phyloP scores from a whole-genome alignment of 2,113 vertebrate species.

The Sturnus vulgaris region DNA sequence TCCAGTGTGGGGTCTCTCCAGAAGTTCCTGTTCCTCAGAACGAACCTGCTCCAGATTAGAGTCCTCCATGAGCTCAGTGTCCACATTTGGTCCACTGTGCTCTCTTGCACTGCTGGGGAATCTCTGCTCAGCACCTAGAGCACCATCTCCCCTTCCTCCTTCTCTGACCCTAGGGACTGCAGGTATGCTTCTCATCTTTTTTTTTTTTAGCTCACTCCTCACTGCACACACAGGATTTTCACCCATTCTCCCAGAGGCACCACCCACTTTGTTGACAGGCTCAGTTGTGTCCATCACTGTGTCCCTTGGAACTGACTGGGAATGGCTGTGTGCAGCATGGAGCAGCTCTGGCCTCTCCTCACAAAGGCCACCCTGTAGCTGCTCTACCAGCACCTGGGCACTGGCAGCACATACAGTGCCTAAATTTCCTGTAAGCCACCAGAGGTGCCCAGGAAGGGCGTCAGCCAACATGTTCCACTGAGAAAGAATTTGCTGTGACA shows the following conservation, averaged over 20 bases:
- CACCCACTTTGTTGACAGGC: not conserved
- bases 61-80: not conserved
- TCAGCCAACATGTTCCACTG: not conserved
- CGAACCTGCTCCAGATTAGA: not conserved
- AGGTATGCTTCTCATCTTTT: not conserved
- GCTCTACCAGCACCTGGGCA: not conserved
- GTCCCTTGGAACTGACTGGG: fast-evolving
- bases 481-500: not conserved
- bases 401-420: not conserved
- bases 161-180: not conserved
- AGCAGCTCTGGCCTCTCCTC: not conserved
- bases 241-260: not conserved
- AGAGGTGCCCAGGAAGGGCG: not conserved
- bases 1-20: not conserved
- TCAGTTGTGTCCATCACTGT: not conserved
- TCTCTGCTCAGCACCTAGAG: not conserved
- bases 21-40: not conserved
- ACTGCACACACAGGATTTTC: not conserved
- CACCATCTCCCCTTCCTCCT: not conserved
- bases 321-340: not conserved
- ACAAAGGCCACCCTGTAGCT: not conserved
- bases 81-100: not conserved
- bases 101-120: not conserved
- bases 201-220: not conserved
- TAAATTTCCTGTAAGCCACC: not conserved